A percentile compares a stretch with the other conserved stretches of the same genome.
phyloP scores from a whole-genome alignment of 2,113 vertebrate species.

The western clawed frog (Xenopus tropicalis) region UCB_Xtro_10.0 CM004446.2:63974501-63975000 shows the following conservation, averaged over 20 bases:
- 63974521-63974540: too few relatives aligned
- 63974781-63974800: constrained; percentile 27
- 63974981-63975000: accelerated
- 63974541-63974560: too few relatives aligned
- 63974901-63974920: constrained; percentile 21
- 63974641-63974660: too few relatives aligned
- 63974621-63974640: too few relatives aligned
- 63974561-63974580: too few relatives aligned
- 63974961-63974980: background rate
- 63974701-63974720: too few relatives aligned
- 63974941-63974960: background rate
- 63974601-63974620: too few relatives aligned
- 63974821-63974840: constrained; percentile 23
- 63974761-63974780: constrained; percentile 5
- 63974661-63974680: too few relatives aligned
- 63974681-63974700: too few relatives aligned
- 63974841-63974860: constrained; percentile 25
- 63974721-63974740: too few relatives aligned
- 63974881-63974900: constrained; percentile 15
- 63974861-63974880: constrained; percentile 36
- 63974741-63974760: constrained; percentile 1
- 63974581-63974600: too few relatives aligned
- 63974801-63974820: constrained; percentile 33
- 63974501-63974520: too few relatives aligned
- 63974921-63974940: constrained; percentile 9